These are phyloP conservation scores for Saccopteryx leptura DNA, from an alignment of 2,113 vertebrate genomes.

Conservation along the genomic window DNA sequence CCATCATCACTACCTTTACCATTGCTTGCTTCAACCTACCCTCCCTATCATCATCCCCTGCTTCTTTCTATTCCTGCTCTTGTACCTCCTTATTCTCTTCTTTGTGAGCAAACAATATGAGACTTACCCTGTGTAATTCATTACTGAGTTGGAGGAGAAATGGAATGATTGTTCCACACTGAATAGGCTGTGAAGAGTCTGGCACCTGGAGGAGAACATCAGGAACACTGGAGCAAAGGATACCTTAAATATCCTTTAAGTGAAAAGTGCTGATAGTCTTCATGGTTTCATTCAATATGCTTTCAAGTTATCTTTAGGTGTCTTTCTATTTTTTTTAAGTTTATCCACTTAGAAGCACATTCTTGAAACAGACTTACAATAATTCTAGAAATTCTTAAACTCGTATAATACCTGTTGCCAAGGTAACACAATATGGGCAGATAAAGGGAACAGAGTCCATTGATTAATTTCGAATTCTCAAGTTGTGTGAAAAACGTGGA, in stretches of 20 bases:
- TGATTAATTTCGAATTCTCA: slow-evolving; percentile 61
- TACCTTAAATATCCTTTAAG: neutral
- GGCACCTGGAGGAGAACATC: neutral
- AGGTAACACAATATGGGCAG: slow-evolving; percentile 16
- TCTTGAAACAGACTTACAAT: neutral
- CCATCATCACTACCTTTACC: neutral
- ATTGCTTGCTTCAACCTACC: neutral
- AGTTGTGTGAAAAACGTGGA: neutral
- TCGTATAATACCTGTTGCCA: slow-evolving; percentile 43
- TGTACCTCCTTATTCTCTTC: neutral
- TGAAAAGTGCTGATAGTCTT: neutral
- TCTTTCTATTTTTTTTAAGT: neutral
- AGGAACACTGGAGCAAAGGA: neutral
- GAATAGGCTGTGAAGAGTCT: neutral
- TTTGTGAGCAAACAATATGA: neutral
- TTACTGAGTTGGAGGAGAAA: neutral
- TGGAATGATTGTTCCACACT: too few relatives aligned
- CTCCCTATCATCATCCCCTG: neutral
- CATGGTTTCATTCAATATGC: neutral
- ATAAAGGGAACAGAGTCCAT: neutral
- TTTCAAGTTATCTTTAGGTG: neutral
- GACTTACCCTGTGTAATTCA: neutral
- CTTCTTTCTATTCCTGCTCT: neutral
- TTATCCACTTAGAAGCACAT: slow-evolving; percentile 5
- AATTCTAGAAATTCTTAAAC: slow-evolving; percentile 59